Evolutionary conservation across 2,797 vertebrate species (phyloP), one percentile per base, ranked within the genome.

Genomic region (Gephyroberyx darwinii): DNA sequence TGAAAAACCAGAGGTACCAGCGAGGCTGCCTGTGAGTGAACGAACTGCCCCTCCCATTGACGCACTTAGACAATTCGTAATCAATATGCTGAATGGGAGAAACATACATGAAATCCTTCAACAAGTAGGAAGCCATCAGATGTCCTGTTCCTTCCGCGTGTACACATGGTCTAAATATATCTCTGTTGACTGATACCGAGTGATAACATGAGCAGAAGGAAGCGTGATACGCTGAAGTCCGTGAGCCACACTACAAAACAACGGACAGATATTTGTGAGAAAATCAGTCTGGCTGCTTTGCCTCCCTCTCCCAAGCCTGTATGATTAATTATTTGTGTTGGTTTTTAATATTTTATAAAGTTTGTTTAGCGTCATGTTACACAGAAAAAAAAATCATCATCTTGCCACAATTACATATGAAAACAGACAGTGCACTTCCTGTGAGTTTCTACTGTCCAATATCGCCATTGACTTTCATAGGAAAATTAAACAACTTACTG

Each of bases 311-410:
- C 33, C 20, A 39, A 53, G 83, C 35, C 22, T 26, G 61, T 77
- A 80, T 66, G 68, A 86, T 92, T 9, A 86, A 90, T 90, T 90
- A 92, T 92, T 90, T 86, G 84, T 79, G 77, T 8, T 26, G 13
- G 1, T 39, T 66, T 82, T 91, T 78, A 90, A 90, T 89, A 85
- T 90, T 91, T 89, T 48, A 89, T 81, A 59, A 50, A 17, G 78
- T 66, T 52, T 71, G 72, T 80, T 72, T 45, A 57, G 89, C n/a
- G 22, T 91, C 85, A 33, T 35, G 70, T 91, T 87, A 82, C 90
- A 6, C 22, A 9, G 59, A 58, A 57, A 64, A 30, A 48, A 7
- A 62, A 77, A 66, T 61, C 30, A 17, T 53, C 20, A 5, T 20
- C 9, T 22, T 22, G 20, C 68, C 33, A 43, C 71, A 82, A 66